These are phyloP conservation scores for Zingel zingel DNA, from an alignment of 2,113 vertebrate genomes.

Conservation along the genomic window DNA sequence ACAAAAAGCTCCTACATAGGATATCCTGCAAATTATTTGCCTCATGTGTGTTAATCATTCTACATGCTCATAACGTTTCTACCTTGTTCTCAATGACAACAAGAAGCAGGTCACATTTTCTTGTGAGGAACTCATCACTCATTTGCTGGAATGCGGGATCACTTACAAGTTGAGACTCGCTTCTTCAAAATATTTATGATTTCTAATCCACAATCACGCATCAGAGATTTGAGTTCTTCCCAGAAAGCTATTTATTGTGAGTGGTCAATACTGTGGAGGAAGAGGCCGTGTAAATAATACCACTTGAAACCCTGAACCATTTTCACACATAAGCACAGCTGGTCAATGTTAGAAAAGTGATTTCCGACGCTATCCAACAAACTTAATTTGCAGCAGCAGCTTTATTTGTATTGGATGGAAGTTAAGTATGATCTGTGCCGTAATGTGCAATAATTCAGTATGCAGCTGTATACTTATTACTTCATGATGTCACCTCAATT, in stretches of 20 bases:
- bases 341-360: not conserved
- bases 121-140: not conserved
- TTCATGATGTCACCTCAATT: slow-evolving; percentile 34
- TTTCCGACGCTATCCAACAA: not conserved
- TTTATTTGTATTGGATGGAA: slow-evolving; percentile 21
- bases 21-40: not conserved
- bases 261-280: not conserved
- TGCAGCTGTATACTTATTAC: slow-evolving; percentile 12
- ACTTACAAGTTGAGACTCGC: not conserved
- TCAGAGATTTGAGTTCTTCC: slow-evolving; percentile 10
- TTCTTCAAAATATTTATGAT: slow-evolving; percentile 26
- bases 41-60: not conserved
- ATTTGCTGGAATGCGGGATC: slow-evolving; percentile 18
- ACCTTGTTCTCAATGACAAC: not conserved
- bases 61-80: not conserved
- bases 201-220: not conserved
- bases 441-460: not conserved
- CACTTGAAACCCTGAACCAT: not conserved
- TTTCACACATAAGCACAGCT: not conserved
- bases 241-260: slow-evolving; percentile 10
- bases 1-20: not conserved
- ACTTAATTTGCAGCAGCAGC: slow-evolving; percentile 18
- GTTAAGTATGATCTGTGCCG: slow-evolving; percentile 1
- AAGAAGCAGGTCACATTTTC: not conserved
- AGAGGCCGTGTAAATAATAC: slow-evolving; percentile 16